A percentile compares a stretch with the other conserved stretches of the same genome.
These are phyloP conservation scores for Caenorhabditis sp. DNA, from an alignment of 2,888 invertebrate species.

Conservation along the genomic window DNA sequence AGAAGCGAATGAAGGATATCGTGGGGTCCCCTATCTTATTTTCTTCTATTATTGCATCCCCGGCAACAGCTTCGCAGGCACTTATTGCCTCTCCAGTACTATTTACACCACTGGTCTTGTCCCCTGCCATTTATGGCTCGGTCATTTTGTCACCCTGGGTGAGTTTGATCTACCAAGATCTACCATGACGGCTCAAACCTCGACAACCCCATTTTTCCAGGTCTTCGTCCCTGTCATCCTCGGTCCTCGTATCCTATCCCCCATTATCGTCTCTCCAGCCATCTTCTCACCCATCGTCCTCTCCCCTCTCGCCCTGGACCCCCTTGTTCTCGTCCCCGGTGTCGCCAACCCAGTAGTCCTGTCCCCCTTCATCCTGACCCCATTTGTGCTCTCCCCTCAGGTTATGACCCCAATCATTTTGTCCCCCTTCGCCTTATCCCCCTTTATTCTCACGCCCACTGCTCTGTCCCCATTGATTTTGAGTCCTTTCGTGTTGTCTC, in stretches of 20 bases:
- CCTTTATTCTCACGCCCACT: constrained; percentile 67
- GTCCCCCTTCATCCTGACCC: constrained; percentile 65
- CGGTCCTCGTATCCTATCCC: constrained; percentile 65
- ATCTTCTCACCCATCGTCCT: constrained; percentile 75
- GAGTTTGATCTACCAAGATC: neutral
- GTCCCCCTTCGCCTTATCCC: constrained; percentile 70
- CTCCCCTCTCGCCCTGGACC: constrained; percentile 70
- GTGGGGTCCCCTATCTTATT: constrained; percentile 68
- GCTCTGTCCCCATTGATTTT: constrained; percentile 64
- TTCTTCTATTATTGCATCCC: constrained; percentile 44
- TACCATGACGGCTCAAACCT: no score
- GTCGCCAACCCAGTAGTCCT: constrained; percentile 70
- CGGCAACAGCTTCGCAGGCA: constrained; percentile 58
- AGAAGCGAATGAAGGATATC: constrained; percentile 66
- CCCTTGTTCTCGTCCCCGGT: constrained; percentile 75
- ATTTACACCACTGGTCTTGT: constrained; percentile 62
- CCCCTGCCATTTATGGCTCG: constrained; percentile 66
- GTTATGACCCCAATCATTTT: constrained; percentile 76
- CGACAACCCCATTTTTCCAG: constrained; percentile 3
- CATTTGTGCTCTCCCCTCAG: constrained; percentile 74
- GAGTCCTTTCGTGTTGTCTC: constrained; percentile 71
- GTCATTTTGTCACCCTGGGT: constrained; percentile 75
- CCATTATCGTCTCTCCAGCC: constrained; percentile 74
- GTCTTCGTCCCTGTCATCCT: constrained; percentile 74
- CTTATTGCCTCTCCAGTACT: constrained; percentile 64